Evolutionary conservation across 2,888 invertebrate genomes (phyloP), one percentile per base, ranked within the genome.

Genomic region (Tiliacea citrago): DNA sequence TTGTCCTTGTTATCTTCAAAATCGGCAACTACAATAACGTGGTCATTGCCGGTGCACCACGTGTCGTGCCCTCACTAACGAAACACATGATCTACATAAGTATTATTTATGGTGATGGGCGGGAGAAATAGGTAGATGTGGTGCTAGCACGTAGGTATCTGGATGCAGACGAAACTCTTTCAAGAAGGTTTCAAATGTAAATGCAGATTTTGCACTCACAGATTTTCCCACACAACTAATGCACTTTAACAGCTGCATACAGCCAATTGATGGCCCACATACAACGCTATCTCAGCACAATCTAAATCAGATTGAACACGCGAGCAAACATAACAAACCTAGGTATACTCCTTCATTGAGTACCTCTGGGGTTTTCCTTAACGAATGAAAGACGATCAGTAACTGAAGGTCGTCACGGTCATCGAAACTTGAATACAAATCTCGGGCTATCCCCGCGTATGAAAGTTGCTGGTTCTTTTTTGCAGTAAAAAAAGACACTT

Each of bases 401-500:
- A 42, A 69, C 67, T 77, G 67, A 71, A 81, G 24, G 71, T 51
- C 24, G 16, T 18, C 51, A 35, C 2, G 60, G 45, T 29, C 63
- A 61, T 68, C 51, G 42, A 39, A 29, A 42, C n/a, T 49, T 67
- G 80, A 68, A 76, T 77, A 71, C 24, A 35, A 65, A 68, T 66
- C n/a, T 24, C n/a, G 81, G 81, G 82, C 82, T 82, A 57, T 81
- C 69, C 82, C 82, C 82, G 79, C 10, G 18, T 39, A 57, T 71
- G 66, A 79, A 81, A 82, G 74, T 21, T n/a, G 42, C 39, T 8
- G 39, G 7, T 13, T 24, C 16, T 60, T 62, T 68, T 62, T 67
- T 81, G 29, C 3, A 42, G 3, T 24, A n/a, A 79, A 58, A 66
- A 55, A 72, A 58, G 0, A 8, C 6, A 8, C 0, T 7, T 47